phyloP scores from a whole-genome alignment of 1,140 invertebrate species.

The Dendroctonus ponderosae region DNA sequence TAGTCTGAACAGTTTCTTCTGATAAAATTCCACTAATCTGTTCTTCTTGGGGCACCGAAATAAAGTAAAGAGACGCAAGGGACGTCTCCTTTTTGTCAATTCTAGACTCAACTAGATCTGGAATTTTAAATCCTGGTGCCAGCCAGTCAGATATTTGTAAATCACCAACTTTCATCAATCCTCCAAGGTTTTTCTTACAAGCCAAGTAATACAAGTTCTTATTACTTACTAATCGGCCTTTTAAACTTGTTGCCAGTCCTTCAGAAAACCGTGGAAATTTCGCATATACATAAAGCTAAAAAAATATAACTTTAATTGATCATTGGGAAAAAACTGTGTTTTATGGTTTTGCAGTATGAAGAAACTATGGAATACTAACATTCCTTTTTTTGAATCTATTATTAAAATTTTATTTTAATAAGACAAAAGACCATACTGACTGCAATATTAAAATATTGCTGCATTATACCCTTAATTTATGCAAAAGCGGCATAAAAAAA shows the following conservation, averaged over 20 bases:
- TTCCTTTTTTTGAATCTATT: too few relatives aligned
- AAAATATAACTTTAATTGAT: too few relatives aligned
- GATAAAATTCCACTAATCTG: slow-evolving; percentile 50
- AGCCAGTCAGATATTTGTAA: slow-evolving; percentile 65
- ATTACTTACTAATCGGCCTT: slow-evolving; percentile 78
- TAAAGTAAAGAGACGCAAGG: slow-evolving; percentile 48
- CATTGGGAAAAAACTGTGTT: too few relatives aligned
- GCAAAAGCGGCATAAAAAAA: too few relatives aligned
- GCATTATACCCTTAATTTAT: too few relatives aligned
- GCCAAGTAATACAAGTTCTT: slow-evolving; percentile 73
- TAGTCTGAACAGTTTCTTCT: slow-evolving; percentile 15
- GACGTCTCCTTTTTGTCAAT: slow-evolving; percentile 35
- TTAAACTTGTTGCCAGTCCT: slow-evolving; percentile 73
- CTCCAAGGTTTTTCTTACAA: slow-evolving; percentile 55
- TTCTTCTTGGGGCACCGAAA: slow-evolving; percentile 51
- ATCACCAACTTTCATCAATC: slow-evolving; percentile 62
- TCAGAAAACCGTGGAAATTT: slow-evolving; percentile 69
- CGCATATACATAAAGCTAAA: slow-evolving; percentile 62
- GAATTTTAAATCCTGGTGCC: slow-evolving; percentile 62
- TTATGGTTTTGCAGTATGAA: too few relatives aligned
- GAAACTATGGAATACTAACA: too few relatives aligned
- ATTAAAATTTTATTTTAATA: too few relatives aligned
- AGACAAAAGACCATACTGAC: too few relatives aligned
- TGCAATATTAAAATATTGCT: too few relatives aligned
- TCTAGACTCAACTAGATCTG: slow-evolving; percentile 37